Conservation (phyloP, 2,888 invertebrate species). For the Tholera decimalis region DNA sequence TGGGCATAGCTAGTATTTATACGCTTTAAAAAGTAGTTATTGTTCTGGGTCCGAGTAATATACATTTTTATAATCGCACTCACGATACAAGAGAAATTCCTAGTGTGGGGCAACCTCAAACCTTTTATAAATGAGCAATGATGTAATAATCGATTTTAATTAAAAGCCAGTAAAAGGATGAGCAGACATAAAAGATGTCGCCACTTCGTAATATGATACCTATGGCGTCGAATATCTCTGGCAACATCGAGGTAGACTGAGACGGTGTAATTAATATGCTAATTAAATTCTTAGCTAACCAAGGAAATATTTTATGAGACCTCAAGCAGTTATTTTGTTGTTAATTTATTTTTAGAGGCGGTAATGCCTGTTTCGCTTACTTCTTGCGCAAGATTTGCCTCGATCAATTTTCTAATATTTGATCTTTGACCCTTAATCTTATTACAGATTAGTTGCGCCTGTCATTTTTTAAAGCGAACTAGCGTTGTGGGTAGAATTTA, state of each 20-base stretch:
- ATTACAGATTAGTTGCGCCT: too few species aligned
- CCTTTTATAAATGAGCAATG: neutral
- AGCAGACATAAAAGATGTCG: constrained; percentile 4
- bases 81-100: too few species aligned
- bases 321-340: neutral
- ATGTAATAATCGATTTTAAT: constrained; percentile 12
- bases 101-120: too few species aligned
- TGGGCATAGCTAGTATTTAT: too few species aligned
- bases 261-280: constrained; percentile 20
- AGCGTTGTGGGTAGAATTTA: too few species aligned
- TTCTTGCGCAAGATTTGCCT: neutral
- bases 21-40: too few species aligned
- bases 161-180: constrained; percentile 26
- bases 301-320: constrained; percentile 11
- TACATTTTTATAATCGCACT: too few species aligned
- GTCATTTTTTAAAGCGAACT: too few species aligned
- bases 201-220: constrained; percentile 31
- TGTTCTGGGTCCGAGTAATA: too few species aligned
- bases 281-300: constrained; percentile 35
- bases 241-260: neutral
- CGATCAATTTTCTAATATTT: too few species aligned
- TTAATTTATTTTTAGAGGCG: constrained; percentile 1
- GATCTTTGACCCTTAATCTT: too few species aligned
- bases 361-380: neutral
- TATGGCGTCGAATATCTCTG: neutral